These are phyloP conservation scores for Holacanthus passer DNA, from an alignment of 2,113 vertebrate genomes.

Conservation along the genomic window DNA sequence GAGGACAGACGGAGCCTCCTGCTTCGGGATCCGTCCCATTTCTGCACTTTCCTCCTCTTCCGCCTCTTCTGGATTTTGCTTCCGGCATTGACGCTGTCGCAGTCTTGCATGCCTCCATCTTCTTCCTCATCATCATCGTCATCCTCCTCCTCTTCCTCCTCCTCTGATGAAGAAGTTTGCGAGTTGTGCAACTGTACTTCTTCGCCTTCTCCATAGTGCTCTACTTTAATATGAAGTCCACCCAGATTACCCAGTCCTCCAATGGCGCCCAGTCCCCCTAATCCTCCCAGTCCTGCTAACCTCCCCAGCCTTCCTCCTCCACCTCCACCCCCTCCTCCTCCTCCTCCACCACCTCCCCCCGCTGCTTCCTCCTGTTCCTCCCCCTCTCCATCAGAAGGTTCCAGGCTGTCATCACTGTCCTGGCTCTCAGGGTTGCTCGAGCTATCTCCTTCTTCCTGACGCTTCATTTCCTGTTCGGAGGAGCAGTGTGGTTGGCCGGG, in stretches of 20 bases:
- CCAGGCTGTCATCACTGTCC: constrained; percentile 97
- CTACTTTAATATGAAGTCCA: constrained; percentile 97
- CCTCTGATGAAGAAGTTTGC: constrained; percentile 91
- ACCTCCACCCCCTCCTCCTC: constrained; percentile 71
- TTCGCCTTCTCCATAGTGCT: constrained; percentile 95
- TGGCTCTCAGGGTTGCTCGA: constrained; percentile 97
- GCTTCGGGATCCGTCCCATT: constrained; percentile 90
- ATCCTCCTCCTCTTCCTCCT: constrained; percentile 90
- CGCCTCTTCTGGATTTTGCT: constrained; percentile 92
- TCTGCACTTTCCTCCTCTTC: constrained; percentile 97
- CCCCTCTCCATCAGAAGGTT: constrained; percentile 92
- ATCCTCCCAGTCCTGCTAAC: constrained; percentile 74
- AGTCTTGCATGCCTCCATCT: constrained; percentile 88
- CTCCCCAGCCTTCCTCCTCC: constrained; percentile 50
- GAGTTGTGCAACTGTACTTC: constrained; percentile 90
- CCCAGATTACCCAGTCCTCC: constrained; percentile 88
- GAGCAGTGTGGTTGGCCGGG: constrained; percentile 75
- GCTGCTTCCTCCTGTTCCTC: constrained; percentile 83
- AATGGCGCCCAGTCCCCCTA: constrained; percentile 84
- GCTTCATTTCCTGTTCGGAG: constrained; percentile 93
- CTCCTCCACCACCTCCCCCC: constrained; percentile 52
- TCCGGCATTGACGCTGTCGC: constrained; percentile 84
- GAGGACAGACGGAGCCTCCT: constrained; percentile 89
- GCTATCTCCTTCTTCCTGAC: constrained; percentile 94
- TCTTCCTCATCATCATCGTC: constrained; percentile 90